A percentile compares a stretch with the other conserved stretches of the same genome.
Evolutionary conservation across 2,797 vertebrate genomes (phyloP).

Genomic region (Periparus ater): DNA sequence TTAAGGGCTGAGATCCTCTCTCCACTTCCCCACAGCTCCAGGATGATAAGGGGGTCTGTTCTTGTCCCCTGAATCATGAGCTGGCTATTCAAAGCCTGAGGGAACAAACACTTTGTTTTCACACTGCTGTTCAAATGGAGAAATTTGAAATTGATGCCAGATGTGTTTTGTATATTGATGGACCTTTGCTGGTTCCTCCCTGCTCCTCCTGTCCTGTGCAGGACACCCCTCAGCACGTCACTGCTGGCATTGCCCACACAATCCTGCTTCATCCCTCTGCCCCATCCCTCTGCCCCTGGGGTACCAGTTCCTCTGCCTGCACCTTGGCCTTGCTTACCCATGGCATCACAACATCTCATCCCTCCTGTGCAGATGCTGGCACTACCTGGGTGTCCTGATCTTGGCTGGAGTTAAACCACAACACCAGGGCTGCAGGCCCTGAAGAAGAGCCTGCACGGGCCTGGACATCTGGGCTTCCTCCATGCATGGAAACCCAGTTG

Average conservation of each 20-base stretch:
- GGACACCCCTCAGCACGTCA: not conserved
- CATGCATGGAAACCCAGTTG: not conserved
- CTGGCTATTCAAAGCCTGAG: not conserved
- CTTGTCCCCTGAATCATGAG: not conserved
- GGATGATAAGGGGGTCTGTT: not conserved
- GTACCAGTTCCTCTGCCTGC: fast-evolving
- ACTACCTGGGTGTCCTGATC: not conserved
- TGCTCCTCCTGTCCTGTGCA: not conserved
- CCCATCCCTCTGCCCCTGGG: not conserved
- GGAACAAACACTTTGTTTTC: not conserved
- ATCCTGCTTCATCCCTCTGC: not conserved
- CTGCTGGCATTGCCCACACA: not conserved
- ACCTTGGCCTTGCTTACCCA: not conserved
- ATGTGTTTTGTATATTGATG: not conserved
- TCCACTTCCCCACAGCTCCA: not conserved
- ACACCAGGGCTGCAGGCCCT: not conserved
- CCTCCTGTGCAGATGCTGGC: not conserved
- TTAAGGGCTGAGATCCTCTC: not conserved
- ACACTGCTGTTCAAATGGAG: not conserved
- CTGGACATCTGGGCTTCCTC: not conserved
- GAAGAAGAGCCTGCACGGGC: fast-evolving
- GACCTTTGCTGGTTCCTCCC: not conserved
- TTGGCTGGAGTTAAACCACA: not conserved
- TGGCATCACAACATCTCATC: not conserved
- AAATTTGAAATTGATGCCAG: fast-evolving